Evolutionary conservation across 2,888 invertebrate species (phyloP).

Genomic region (Bugulina stolonifera): DNA sequence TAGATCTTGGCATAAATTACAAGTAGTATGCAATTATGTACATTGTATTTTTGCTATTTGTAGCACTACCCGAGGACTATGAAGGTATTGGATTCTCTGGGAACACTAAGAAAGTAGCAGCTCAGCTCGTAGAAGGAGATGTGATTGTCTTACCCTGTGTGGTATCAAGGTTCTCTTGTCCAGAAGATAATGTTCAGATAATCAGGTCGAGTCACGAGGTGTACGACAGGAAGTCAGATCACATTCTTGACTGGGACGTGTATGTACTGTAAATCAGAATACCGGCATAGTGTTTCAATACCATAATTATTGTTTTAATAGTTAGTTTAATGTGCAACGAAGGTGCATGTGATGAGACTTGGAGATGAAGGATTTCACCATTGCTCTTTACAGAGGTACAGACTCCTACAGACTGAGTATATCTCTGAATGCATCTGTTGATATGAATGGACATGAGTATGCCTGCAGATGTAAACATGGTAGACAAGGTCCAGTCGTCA

Average conservation of each 20-base stretch:
- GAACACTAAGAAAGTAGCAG: background rate
- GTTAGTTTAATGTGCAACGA: too few relatives aligned
- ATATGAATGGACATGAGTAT: background rate
- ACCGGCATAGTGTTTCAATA: too few relatives aligned
- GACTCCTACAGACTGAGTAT: background rate
- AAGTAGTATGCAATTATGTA: too few relatives aligned
- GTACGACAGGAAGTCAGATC: background rate
- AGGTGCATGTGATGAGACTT: too few relatives aligned
- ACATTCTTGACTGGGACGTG: background rate
- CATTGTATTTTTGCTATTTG: too few relatives aligned
- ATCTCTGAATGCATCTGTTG: background rate
- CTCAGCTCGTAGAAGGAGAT: background rate
- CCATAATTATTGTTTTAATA: too few relatives aligned
- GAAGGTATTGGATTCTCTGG: background rate
- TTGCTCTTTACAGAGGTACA: background rate
- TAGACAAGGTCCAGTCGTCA: background rate
- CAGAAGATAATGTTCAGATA: background rate
- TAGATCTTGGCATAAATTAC: too few relatives aligned
- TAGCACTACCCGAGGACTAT: background rate
- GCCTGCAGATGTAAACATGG: constrained; percentile 7
- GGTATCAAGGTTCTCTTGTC: background rate
- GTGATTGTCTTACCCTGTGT: background rate
- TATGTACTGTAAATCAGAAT: too few relatives aligned
- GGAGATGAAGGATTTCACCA: too few relatives aligned
- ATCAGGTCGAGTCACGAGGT: background rate